Conservation (phyloP, 1,140 invertebrate genomes). For the Teleopsis dalmanni region DNA sequence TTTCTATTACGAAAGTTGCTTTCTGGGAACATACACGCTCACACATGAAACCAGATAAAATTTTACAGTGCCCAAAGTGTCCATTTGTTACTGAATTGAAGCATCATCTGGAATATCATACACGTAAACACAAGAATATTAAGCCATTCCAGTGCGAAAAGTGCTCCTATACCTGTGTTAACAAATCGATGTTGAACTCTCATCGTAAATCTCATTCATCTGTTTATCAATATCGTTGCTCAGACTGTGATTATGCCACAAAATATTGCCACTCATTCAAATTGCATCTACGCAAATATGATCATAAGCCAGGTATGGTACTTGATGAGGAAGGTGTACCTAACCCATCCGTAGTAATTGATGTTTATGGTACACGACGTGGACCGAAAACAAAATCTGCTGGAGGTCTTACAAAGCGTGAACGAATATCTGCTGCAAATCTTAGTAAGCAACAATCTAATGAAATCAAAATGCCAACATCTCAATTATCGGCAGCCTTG, state of each 20-base stretch:
- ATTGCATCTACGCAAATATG: conserved; percentile 87
- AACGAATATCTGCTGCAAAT: conserved; percentile 26
- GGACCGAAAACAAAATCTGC: conserved; percentile 66
- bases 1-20: conserved; percentile 78
- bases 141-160: conserved; percentile 96
- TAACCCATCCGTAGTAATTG: conserved; percentile 78
- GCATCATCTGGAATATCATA: conserved; percentile 96
- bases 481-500: conserved; percentile 27
- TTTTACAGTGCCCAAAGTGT: conserved; percentile 80
- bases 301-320: conserved; percentile 77
- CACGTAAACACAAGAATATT: conserved; percentile 88
- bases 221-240: conserved; percentile 91
- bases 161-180: conserved; percentile 90
- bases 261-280: conserved; percentile 98
- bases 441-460: conserved; percentile 17
- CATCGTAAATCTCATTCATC: conserved; percentile 98
- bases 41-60: conserved; percentile 90
- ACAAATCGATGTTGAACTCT: conserved; percentile 98
- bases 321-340: conserved; percentile 81
- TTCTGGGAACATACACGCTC: conserved; percentile 87
- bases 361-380: conserved; percentile 79
- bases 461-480: conserved; percentile 11
- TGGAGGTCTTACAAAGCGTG: conserved; percentile 3
- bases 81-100: conserved; percentile 98
- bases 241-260: conserved; percentile 92